Evolutionary conservation across 2,888 invertebrate species (phyloP).

Genomic region (Tipula confusa): DNA sequence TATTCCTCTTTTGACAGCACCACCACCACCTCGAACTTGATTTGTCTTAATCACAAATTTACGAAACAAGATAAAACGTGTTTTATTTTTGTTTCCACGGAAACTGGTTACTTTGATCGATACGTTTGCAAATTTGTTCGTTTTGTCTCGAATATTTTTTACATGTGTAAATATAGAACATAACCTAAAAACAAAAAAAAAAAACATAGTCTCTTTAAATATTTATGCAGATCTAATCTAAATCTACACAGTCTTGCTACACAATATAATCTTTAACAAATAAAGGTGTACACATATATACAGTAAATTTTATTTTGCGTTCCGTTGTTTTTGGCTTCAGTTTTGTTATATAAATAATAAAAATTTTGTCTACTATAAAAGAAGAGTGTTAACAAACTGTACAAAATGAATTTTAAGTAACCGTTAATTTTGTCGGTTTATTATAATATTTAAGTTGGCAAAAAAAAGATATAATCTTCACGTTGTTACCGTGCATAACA

Average conservation of each 20-base stretch:
- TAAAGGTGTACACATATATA: background rate
- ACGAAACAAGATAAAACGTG: too few relatives aligned
- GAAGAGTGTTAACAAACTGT: background rate
- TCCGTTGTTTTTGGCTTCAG: background rate
- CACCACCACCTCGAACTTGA: too few relatives aligned
- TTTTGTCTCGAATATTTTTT: background rate
- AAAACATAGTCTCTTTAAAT: background rate
- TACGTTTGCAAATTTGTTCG: too few relatives aligned
- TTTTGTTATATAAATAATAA: background rate
- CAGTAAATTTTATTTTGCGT: background rate
- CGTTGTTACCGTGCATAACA: too few relatives aligned
- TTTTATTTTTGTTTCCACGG: too few relatives aligned
- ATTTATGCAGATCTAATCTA: background rate
- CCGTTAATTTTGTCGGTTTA: background rate
- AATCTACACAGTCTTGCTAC: background rate
- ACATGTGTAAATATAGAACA: background rate
- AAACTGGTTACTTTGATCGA: too few relatives aligned
- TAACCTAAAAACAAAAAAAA: too few relatives aligned
- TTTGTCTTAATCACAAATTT: too few relatives aligned
- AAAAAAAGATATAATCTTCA: too few relatives aligned
- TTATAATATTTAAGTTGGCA: background rate
- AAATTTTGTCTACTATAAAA: background rate
- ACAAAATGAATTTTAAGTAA: background rate
- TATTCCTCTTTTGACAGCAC: too few relatives aligned
- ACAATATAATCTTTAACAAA: background rate